These are phyloP conservation scores for Resseliella maxima DNA, from an alignment of 2,888 invertebrate species.

Conservation along the genomic window DNA sequence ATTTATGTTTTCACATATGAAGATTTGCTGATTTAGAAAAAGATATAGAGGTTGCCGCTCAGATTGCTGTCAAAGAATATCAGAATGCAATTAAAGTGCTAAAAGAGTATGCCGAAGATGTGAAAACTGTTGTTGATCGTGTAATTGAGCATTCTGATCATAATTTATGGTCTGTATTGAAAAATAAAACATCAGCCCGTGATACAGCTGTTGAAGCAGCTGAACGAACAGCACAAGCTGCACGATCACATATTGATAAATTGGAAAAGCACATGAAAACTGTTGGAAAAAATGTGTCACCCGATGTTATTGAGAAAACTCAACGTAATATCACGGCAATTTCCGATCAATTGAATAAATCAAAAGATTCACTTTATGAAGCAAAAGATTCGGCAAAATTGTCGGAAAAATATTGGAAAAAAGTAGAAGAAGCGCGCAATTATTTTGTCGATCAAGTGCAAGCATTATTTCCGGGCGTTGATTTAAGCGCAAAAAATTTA, in stretches of 20 bases:
- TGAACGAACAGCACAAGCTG: conserved; percentile 72
- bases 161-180: conserved; percentile 71
- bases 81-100: conserved; percentile 73
- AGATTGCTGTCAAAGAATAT: conserved; percentile 76
- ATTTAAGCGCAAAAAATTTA: conserved; percentile 74
- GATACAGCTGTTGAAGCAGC: conserved; percentile 71
- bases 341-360: conserved; percentile 71
- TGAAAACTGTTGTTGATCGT: conserved; percentile 71
- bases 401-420: conserved; percentile 80
- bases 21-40: conserved; percentile 70
- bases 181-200: conserved; percentile 72
- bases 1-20: too few species aligned
- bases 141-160: conserved; percentile 73
- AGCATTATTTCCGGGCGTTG: conserved; percentile 79
- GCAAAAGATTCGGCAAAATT: conserved; percentile 73
- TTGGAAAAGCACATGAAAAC: conserved; percentile 65
- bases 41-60: conserved; percentile 70
- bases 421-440: conserved; percentile 70
- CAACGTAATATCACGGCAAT: conserved; percentile 71
- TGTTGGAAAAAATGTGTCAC: conserved; percentile 62
- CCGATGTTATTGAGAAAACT: conserved; percentile 69
- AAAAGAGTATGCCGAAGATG: conserved; percentile 69
- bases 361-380: conserved; percentile 71
- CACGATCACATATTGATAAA: conserved; percentile 66
- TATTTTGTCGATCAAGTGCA: conserved; percentile 75